Evolutionary conservation across 2,113 vertebrate genomes (phyloP).

Genomic region (Paratilapia polleni): DNA sequence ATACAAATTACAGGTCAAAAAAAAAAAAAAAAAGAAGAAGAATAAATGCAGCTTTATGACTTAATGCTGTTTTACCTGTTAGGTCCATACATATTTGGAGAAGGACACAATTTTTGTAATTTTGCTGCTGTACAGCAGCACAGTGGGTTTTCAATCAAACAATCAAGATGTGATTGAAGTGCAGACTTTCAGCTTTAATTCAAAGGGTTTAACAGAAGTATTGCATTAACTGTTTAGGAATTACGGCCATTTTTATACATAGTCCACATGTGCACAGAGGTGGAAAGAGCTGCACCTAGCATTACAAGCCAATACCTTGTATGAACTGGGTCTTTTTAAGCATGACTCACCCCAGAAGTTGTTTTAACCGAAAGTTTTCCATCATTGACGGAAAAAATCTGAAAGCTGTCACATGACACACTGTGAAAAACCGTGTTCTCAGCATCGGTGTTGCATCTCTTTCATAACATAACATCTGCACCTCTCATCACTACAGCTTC

Average conservation of each 20-base stretch:
- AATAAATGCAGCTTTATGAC: fast-evolving
- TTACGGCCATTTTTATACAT: not conserved
- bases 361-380: not conserved
- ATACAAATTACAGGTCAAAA: no score
- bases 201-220: not conserved
- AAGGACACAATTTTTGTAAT: no score
- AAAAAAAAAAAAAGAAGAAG: not conserved
- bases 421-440: no score
- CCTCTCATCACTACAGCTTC: not conserved
- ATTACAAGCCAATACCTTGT: not conserved
- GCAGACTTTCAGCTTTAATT: not conserved
- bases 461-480: not conserved
- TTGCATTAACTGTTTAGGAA: not conserved
- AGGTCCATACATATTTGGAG: not conserved
- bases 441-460: no score
- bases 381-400: not conserved
- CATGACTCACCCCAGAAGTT: not conserved
- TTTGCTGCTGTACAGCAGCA: no score
- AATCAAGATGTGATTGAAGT: not conserved
- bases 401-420: not conserved
- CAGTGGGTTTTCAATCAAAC: not conserved
- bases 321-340: not conserved
- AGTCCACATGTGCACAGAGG: not conserved
- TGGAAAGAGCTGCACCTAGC: not conserved
- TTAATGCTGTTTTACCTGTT: not conserved